Conservation (phyloP, 2,888 invertebrate species). For the Lepidochrysops patricia region DNA sequence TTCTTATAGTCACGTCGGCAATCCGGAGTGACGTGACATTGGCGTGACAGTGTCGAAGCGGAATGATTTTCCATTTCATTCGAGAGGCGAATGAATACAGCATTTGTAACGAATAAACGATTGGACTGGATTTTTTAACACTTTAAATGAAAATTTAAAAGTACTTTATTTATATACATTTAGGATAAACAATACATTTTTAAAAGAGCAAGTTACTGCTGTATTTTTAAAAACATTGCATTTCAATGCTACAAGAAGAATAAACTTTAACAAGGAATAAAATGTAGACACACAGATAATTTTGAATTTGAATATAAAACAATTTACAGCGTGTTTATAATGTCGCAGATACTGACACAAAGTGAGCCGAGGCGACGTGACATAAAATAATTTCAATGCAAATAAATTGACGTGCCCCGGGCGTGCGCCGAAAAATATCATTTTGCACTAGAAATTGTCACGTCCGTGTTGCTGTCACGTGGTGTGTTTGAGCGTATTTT, state of each 20-base stretch:
- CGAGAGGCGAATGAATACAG: not conserved
- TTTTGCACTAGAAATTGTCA: constrained; percentile 38
- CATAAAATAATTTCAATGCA: constrained; percentile 34
- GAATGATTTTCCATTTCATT: constrained; percentile 1
- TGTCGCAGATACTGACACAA: constrained; percentile 19
- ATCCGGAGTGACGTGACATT: constrained; percentile 6
- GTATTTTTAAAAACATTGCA: too few species aligned
- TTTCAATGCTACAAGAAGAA: not conserved
- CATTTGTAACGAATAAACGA: not conserved
- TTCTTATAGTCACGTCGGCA: constrained; percentile 9
- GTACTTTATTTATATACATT: too few species aligned
- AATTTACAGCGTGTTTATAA: constrained; percentile 8
- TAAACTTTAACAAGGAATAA: not conserved
- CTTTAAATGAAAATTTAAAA: not conserved
- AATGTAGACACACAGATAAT: not conserved
- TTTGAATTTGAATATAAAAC: constrained; percentile 1
- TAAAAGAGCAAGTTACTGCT: too few species aligned
- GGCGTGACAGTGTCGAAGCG: constrained; percentile 8
- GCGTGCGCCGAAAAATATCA: constrained; percentile 32
- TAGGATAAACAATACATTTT: too few species aligned
- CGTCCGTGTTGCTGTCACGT: constrained; percentile 28
- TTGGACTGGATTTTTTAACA: not conserved
- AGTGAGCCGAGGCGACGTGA: constrained; percentile 27
- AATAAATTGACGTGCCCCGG: constrained; percentile 38
- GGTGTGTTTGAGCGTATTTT: constrained; percentile 16